Conservation (phyloP, 2,888 invertebrate species). For the Acrobasis suavella region DNA sequence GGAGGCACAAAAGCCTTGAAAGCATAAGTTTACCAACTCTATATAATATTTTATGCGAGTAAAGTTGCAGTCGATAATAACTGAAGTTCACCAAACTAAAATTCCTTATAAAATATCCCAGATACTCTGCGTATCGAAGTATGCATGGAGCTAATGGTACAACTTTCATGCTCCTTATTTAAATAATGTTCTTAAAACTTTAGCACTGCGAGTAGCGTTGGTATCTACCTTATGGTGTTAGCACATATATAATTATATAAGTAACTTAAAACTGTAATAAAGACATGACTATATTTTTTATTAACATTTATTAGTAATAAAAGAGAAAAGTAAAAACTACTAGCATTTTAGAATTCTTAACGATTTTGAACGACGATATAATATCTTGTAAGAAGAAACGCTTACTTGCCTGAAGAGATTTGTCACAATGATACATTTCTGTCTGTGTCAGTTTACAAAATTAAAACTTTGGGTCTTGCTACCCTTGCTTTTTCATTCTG, state of each 20-base stretch:
- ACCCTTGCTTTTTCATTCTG: too few relatives aligned
- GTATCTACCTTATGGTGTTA: not conserved
- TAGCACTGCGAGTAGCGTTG: conserved; percentile 10
- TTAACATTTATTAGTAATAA: too few relatives aligned
- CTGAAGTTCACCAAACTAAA: conserved; percentile 12
- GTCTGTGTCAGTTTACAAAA: too few relatives aligned
- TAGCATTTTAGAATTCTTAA: too few relatives aligned
- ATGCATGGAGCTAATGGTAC: conserved; percentile 12
- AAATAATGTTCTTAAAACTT: conserved; percentile 20
- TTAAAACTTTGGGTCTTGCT: too few relatives aligned
- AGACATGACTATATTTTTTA: too few relatives aligned
- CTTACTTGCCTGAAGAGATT: too few relatives aligned
- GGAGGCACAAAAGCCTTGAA: not conserved
- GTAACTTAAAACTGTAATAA: too few relatives aligned
- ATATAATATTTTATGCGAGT: conserved; percentile 16
- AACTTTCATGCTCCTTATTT: conserved; percentile 21
- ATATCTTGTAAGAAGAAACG: too few relatives aligned
- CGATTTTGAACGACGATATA: too few relatives aligned
- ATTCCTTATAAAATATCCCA: conserved; percentile 8
- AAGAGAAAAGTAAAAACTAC: too few relatives aligned
- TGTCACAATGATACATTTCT: too few relatives aligned
- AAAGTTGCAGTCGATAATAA: conserved; percentile 15
- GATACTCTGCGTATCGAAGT: conserved; percentile 17
- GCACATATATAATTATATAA: conserved; percentile 22
- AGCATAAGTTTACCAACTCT: conserved; percentile 3